phyloP scores from a whole-genome alignment of 35 echinoderm and acorn worm genomes.

The Ptychodera flava region DNA sequence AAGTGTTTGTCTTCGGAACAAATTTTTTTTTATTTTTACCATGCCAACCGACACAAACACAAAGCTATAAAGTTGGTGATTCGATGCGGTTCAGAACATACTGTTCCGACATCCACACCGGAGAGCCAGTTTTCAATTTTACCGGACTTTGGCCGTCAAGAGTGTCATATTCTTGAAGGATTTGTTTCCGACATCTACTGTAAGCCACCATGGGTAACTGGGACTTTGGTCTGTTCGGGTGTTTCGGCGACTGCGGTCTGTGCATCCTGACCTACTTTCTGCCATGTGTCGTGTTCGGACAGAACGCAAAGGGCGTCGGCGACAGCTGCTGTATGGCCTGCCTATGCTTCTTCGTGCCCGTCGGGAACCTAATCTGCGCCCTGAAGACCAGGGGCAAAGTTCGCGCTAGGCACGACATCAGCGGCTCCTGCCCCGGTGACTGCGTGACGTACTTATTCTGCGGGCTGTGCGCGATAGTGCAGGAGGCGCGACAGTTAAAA shows the following conservation, averaged over 20 bases:
- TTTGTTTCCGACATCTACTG: neutral
- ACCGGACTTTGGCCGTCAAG: neutral
- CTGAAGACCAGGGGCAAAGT: neutral
- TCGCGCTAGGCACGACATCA: neutral
- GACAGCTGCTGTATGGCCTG: constrained; percentile 69
- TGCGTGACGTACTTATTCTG: neutral
- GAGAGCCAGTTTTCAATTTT: neutral
- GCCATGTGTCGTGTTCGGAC: neutral
- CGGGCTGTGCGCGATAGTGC: neutral
- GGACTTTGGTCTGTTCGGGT: neutral
- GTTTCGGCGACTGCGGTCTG: neutral
- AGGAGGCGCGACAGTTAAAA: neutral
- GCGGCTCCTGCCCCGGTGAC: neutral
- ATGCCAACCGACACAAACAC: neutral
- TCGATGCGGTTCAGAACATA: neutral
- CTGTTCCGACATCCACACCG: neutral
- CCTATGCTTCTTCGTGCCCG: constrained; percentile 18
- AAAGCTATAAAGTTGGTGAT: neutral
- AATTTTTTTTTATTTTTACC: too few relatives aligned
- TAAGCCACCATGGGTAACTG: neutral
- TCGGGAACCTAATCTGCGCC: neutral
- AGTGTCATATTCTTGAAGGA: neutral
- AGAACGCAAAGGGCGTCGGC: neutral
- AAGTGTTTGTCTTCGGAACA: too few relatives aligned
- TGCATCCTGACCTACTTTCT: neutral